A percentile compares a stretch with the other conserved stretches of the same genome.
Conservation (phyloP, 2,888 invertebrate species). For the Chironomus tentans region DNA sequence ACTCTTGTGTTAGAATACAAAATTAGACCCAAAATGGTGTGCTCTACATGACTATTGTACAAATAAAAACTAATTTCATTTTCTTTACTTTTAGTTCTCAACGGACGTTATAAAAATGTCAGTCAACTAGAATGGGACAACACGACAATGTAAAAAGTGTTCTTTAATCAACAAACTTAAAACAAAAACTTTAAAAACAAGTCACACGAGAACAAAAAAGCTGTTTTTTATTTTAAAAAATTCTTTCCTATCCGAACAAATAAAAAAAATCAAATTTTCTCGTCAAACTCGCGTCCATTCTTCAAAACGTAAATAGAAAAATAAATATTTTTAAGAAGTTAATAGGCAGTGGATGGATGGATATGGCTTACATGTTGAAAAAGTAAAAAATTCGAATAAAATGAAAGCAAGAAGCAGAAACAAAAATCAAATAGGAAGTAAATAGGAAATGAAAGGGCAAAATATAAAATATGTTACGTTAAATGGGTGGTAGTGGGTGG, state of each 20-base stretch:
- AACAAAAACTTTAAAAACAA: background rate
- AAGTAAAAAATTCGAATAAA: too few species aligned
- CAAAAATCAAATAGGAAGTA: too few species aligned
- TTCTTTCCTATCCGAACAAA: background rate
- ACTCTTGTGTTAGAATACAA: background rate
- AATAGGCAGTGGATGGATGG: too few species aligned
- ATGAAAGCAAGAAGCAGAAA: too few species aligned
- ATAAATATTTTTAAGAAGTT: background rate
- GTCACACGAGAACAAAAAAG: background rate
- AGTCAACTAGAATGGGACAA: conserved; percentile 72
- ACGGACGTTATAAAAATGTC: conserved; percentile 58
- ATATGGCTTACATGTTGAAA: too few species aligned
- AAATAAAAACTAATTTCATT: background rate
- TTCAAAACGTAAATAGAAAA: background rate
- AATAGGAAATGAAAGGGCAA: too few species aligned
- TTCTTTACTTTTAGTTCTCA: conserved; percentile 32
- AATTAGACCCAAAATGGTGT: too few species aligned
- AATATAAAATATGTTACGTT: too few species aligned
- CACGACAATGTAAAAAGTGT: conserved; percentile 57
- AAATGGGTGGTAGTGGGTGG: too few species aligned
- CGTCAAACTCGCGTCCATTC: background rate
- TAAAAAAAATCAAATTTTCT: background rate
- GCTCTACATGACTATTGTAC: background rate
- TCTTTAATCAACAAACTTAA: background rate
- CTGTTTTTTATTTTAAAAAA: too few species aligned